A percentile compares a stretch with the other conserved stretches of the same genome.
phyloP scores from a whole-genome alignment of 2,797 vertebrate species.

The Mormyrus hasselquistii region DNA sequence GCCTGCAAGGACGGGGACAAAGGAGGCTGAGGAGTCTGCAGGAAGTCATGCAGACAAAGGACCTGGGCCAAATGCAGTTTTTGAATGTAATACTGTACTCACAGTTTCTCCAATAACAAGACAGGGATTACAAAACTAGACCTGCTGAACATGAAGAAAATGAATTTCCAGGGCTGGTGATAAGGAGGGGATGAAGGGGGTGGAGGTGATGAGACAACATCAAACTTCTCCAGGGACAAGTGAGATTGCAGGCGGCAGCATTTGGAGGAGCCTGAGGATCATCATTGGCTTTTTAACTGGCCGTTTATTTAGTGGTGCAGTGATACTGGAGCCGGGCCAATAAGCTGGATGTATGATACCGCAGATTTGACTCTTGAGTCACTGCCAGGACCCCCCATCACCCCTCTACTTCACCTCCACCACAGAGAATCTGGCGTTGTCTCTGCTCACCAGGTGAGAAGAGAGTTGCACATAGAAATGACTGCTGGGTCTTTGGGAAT shows the following conservation, averaged over 20 bases:
- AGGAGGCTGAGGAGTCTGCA: neutral
- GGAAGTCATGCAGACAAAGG: neutral
- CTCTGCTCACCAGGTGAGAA: neutral
- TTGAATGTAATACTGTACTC: neutral
- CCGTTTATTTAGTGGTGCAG: neutral
- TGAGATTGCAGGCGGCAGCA: neutral
- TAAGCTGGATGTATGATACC: neutral
- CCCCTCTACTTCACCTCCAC: neutral
- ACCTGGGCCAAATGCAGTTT: neutral
- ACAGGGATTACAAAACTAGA: too few species aligned
- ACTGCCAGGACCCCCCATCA: neutral
- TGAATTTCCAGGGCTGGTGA: neutral
- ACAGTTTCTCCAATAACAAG: neutral
- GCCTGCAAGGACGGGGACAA: neutral
- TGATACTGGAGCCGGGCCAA: neutral
- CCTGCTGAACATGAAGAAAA: neutral
- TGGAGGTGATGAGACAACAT: neutral
- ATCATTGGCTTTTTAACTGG: neutral
- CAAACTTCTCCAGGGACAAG: neutral
- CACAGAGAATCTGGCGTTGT: neutral
- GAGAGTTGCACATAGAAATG: neutral
- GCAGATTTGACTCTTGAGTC: neutral
- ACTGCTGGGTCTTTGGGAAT: neutral
- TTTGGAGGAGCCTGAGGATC: neutral
- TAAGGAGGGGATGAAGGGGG: neutral